Percentiles rank a stretch among this genome's conserved stretches.
Evolutionary conservation across 2,797 vertebrate genomes (phyloP).

Genomic region (Crocodylus rhombifer): DNA sequence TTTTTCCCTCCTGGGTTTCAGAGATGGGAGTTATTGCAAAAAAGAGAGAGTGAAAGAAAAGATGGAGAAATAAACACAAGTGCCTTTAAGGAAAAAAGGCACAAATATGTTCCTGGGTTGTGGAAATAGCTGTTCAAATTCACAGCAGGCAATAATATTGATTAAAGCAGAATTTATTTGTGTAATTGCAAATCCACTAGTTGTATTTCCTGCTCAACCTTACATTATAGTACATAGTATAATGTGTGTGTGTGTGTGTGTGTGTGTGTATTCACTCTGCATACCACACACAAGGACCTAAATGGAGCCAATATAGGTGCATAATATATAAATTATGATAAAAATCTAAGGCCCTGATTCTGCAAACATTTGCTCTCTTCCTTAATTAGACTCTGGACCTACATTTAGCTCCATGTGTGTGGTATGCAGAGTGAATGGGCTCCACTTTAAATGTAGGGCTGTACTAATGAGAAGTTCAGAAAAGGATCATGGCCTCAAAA

Average conservation of each 20-base stretch:
- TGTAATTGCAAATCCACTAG: accelerated
- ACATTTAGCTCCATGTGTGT: not conserved
- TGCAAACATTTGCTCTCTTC: not conserved
- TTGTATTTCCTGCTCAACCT: not conserved
- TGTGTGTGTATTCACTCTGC: too few species aligned
- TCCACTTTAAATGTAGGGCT: not conserved
- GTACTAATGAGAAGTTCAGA: not conserved
- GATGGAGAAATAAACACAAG: not conserved
- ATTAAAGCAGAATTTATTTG: not conserved
- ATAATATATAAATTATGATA: too few species aligned
- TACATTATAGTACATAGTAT: not conserved
- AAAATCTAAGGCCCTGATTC: not conserved
- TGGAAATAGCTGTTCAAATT: not conserved
- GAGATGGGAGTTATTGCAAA: not conserved
- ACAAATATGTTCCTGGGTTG: not conserved
- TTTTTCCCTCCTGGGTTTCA: not conserved
- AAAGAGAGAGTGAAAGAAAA: not conserved
- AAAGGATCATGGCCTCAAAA: not conserved
- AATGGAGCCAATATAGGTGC: too few species aligned
- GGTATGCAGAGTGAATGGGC: not conserved
- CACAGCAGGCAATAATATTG: not conserved
- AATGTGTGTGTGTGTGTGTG: not conserved
- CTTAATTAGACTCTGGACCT: not conserved
- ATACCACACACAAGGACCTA: too few species aligned
- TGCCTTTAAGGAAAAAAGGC: not conserved